phyloP scores from a whole-genome alignment of 1,140 invertebrate species.

The Pseudomyrmex dendroicus region DNA sequence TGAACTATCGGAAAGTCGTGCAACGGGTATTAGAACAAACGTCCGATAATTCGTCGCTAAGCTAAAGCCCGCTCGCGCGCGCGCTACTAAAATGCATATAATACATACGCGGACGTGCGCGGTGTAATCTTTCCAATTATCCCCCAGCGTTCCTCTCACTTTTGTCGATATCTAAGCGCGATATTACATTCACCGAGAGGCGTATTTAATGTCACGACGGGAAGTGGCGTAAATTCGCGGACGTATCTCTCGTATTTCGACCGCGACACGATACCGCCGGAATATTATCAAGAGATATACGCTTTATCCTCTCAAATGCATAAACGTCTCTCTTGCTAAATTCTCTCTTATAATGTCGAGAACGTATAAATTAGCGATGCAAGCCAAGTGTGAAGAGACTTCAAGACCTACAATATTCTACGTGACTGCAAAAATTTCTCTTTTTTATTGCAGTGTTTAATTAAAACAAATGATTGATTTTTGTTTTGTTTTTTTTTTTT shows the following conservation, averaged over 20 bases:
- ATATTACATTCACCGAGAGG: conserved; percentile 11
- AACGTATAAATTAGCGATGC: neutral
- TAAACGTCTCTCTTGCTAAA: neutral
- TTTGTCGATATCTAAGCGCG: conserved; percentile 40
- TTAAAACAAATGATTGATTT: too few species aligned
- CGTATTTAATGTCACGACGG: conserved; percentile 20
- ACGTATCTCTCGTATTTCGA: conserved; percentile 34
- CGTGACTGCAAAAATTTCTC: neutral
- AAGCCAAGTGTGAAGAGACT: neutral
- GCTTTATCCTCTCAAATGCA: neutral
- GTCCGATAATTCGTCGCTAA: conserved; percentile 48
- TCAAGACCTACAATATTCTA: too few species aligned
- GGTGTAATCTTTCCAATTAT: conserved; percentile 73
- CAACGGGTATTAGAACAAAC: conserved; percentile 51
- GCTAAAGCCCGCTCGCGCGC: neutral
- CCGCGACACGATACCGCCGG: conserved; percentile 32
- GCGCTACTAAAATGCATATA: conserved; percentile 61
- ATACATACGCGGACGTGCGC: conserved; percentile 19
- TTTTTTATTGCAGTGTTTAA: too few species aligned
- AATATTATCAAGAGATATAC: conserved; percentile 37
- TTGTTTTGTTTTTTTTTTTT: too few species aligned
- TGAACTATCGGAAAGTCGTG: conserved; percentile 12
- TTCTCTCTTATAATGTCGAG: neutral
- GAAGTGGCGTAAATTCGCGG: conserved; percentile 32
- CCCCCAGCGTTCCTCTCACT: conserved; percentile 42